Percentiles rank a stretch among this genome's conserved stretches.
phyloP scores from a whole-genome alignment of 2,888 invertebrate genomes.

The Idaea biselata region DNA sequence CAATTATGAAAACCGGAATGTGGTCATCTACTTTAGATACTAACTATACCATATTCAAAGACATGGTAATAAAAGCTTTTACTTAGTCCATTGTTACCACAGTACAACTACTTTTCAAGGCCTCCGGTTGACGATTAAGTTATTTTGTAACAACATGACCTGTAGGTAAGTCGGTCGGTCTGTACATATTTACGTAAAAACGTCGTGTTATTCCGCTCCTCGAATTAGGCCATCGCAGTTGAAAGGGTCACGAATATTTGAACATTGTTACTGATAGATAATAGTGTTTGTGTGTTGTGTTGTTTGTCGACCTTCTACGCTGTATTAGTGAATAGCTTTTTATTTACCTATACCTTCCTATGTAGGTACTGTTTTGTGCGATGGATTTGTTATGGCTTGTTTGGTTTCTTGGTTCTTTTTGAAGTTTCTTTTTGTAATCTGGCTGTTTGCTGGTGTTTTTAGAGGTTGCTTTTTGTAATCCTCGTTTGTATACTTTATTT shows the following conservation, averaged over 20 bases:
- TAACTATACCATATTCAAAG: too few species aligned
- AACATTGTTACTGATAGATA: not conserved
- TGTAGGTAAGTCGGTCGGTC: not conserved
- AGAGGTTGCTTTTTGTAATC: too few species aligned
- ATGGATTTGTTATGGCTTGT: not conserved
- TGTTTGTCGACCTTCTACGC: not conserved
- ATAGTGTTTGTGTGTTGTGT: not conserved
- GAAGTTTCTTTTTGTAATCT: not conserved
- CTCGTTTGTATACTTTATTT: too few species aligned
- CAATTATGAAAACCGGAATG: too few species aligned
- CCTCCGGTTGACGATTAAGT: too few species aligned
- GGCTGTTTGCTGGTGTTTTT: too few species aligned
- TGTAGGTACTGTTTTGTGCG: too few species aligned
- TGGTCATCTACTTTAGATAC: too few species aligned
- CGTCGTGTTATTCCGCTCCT: not conserved
- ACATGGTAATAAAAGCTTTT: too few species aligned
- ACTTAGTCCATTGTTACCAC: too few species aligned
- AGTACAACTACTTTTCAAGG: too few species aligned
- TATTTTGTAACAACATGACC: not conserved
- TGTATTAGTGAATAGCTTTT: not conserved
- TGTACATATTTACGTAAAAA: not conserved
- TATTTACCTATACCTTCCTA: not conserved
- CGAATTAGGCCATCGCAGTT: not conserved
- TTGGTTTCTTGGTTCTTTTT: not conserved
- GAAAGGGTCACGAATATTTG: conserved; percentile 1